A percentile compares a stretch with the other conserved stretches of the same genome.
Conservation (phyloP, 2,113 vertebrate species). For the Planiliza haematocheilus region DNA sequence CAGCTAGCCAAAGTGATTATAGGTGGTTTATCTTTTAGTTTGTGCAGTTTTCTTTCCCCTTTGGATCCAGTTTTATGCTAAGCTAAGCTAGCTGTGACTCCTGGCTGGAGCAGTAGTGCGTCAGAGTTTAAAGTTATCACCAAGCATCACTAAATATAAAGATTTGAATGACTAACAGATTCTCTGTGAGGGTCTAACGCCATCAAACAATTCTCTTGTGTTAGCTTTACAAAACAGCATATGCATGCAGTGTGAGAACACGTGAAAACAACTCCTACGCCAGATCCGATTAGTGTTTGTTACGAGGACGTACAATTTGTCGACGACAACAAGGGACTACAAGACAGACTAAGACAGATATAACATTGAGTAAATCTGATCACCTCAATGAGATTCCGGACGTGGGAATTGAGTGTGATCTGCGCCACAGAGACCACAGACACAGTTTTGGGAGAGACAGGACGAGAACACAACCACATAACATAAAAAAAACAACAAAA, state of each 20-base stretch:
- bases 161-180: background rate
- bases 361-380: constrained; percentile 81
- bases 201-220: background rate
- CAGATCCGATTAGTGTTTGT: constrained; percentile 63
- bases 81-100: too few relatives aligned
- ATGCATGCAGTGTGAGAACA: constrained; percentile 66
- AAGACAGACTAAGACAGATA: constrained; percentile 59
- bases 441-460: constrained; percentile 62
- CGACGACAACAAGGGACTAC: constrained; percentile 55
- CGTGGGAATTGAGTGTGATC: constrained; percentile 89
- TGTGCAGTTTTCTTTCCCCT: too few relatives aligned
- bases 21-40: too few relatives aligned
- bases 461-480: constrained; percentile 67
- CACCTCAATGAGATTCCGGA: constrained; percentile 89
- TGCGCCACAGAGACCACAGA: constrained; percentile 80
- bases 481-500: constrained; percentile 49
- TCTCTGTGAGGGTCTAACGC: background rate
- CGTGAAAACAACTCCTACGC: constrained; percentile 21
- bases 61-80: too few relatives aligned
- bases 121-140: too few relatives aligned
- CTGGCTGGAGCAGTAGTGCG: too few relatives aligned
- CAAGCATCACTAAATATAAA: too few relatives aligned
- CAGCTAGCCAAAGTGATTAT: too few relatives aligned
- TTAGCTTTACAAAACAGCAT: constrained; percentile 13
- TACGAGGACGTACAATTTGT: constrained; percentile 29